Evolutionary conservation across 2,113 vertebrate species (phyloP), one percentile per base, ranked within the genome.

Genomic region (Etheostoma spectabile): DNA sequence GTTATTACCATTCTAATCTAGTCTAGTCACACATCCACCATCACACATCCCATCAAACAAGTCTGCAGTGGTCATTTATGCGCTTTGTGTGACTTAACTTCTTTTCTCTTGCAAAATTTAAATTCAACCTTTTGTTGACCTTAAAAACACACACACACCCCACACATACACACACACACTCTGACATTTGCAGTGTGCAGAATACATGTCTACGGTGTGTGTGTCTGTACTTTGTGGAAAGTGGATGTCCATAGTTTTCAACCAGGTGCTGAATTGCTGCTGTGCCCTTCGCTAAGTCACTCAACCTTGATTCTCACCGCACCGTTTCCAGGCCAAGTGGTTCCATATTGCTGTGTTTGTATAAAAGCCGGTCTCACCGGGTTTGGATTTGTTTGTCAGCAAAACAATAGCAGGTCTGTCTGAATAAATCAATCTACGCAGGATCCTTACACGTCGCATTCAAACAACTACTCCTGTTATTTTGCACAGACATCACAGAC

Each of bases 341-440:
- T 66, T 77, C 66, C 60, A 79, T 74, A 77, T 77, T 67, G 85
- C 85, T 84, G 80, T 77, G 86, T 85, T 88, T 85, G 80, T 82
- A 76, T 79, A 76, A 89, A 86, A 74, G 75, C 78, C 64, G 14
- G 73, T 85, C 69, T 87, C 82, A 38, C 55, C 6, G 69, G 62
- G 22, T 63, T 77, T 56, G 33, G 22, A 78, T 63, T 68, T 74
- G 63, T 66, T 57, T 80, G 78, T 86, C 88, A 87, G 88, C 77
- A 61, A 83, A 85, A 87, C 53, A 83, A 83, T 66, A 48, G 71
- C 70, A 70, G 60, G 35, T 76, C 60, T 77, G 64, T 84, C 30
- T 22, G 77, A 77, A 89, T 89, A 78, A 82, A 88, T 89, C 71
- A 76, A 69, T 74, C 72, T 13, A 51, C 6, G 33, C 8, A 12